Evolutionary conservation across 1,140 invertebrate species (phyloP).

Genomic region (Nymphalis io): DNA sequence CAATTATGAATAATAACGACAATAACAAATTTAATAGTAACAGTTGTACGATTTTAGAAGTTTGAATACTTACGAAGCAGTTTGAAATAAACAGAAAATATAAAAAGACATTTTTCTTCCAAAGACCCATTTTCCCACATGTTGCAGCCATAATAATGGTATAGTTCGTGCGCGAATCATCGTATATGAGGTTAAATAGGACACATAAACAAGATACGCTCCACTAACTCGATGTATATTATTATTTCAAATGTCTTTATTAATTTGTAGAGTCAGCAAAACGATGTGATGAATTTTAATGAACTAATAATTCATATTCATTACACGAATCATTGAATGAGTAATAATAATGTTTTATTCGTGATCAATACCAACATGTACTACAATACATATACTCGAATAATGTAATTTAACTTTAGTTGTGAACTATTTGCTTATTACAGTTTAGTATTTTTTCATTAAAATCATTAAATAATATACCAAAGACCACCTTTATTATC

Average conservation of each 20-base stretch:
- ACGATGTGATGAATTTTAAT: neutral
- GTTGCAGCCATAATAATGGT: conserved; percentile 3
- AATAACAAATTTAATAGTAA: no score
- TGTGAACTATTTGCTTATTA: no score
- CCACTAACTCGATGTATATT: conserved; percentile 17
- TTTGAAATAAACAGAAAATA: conserved; percentile 39
- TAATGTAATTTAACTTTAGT: no score
- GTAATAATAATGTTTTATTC: no score
- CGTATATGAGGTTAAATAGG: conserved; percentile 4
- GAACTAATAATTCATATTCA: neutral
- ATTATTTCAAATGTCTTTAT: conserved; percentile 22
- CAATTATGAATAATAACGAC: neutral
- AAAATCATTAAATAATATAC: no score
- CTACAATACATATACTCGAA: no score
- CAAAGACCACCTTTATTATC: no score
- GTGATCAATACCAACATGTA: no score
- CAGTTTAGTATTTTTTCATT: no score
- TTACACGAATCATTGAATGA: neutral
- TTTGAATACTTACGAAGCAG: conserved; percentile 44
- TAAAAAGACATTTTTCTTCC: conserved; percentile 29
- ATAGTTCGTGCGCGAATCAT: neutral
- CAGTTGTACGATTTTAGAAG: no score
- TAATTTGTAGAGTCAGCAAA: neutral
- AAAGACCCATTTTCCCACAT: conserved; percentile 17
- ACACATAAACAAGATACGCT: conserved; percentile 13